phyloP scores from a whole-genome alignment of 2,113 vertebrate species.

The Corythornis cristatus region DNA sequence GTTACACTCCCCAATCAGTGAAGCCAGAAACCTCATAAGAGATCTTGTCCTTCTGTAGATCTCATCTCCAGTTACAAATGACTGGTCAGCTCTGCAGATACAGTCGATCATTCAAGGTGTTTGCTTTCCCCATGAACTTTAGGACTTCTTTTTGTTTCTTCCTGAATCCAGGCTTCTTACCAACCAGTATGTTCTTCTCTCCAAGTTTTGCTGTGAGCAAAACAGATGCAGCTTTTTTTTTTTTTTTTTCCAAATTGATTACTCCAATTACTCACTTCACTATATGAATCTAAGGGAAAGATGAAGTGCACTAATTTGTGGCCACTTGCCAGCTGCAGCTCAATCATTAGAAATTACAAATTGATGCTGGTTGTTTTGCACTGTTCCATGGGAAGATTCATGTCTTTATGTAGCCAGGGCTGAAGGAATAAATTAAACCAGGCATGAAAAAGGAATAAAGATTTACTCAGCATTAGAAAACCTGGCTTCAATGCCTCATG shows the following conservation, averaged over 20 bases:
- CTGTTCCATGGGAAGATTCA: conserved; percentile 47
- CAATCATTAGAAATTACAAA: conserved; percentile 55
- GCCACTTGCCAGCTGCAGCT: conserved; percentile 27
- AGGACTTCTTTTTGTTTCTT: not conserved
- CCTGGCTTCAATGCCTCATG: not conserved
- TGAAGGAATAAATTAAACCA: conserved; percentile 59
- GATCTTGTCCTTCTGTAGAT: not conserved
- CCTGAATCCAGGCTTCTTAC: not conserved
- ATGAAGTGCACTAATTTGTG: conserved; percentile 29
- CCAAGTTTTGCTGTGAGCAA: not conserved
- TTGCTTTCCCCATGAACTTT: not conserved
- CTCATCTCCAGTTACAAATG: not conserved
- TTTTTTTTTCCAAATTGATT: conserved; percentile 1
- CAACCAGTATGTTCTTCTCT: not conserved
- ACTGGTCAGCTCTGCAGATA: not conserved
- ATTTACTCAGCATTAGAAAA: conserved; percentile 47
- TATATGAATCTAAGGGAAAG: conserved; percentile 46
- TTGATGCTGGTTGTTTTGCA: conserved; percentile 43
- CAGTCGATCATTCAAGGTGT: not conserved
- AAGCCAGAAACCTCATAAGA: not conserved
- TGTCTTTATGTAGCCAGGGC: conserved; percentile 20
- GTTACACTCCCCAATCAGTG: rapidly evolving
- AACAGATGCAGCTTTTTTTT: conserved; percentile 21
- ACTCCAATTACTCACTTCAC: conserved; percentile 36
- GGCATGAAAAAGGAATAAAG: conserved; percentile 43